phyloP scores from a whole-genome alignment of 2,797 vertebrate species.

The Triplophysa bombifrons region DNA sequence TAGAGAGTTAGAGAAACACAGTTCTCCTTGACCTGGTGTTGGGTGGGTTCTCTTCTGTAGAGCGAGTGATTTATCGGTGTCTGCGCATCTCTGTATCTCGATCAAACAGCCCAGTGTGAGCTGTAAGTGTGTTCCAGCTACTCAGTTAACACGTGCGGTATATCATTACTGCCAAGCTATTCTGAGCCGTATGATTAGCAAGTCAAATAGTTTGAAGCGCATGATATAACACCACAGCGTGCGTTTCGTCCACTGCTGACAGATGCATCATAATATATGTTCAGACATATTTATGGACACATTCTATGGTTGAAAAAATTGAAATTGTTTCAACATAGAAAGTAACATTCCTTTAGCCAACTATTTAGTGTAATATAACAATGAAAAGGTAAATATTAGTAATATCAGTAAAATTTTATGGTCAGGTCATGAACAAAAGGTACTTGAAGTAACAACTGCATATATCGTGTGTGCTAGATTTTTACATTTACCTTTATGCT shows the following conservation, averaged over 20 bases:
- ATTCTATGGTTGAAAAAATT: too few relatives aligned
- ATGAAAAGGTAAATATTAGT: too few relatives aligned
- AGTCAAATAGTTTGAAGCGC: slow-evolving; percentile 16
- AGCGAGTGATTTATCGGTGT: slow-evolving; percentile 41
- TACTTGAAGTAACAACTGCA: too few relatives aligned
- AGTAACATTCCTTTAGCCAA: background rate
- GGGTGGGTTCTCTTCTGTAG: slow-evolving; percentile 27
- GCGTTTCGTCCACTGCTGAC: background rate
- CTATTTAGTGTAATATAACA: too few relatives aligned
- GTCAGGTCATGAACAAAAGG: too few relatives aligned
- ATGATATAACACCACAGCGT: slow-evolving; percentile 20
- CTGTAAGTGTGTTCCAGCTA: slow-evolving; percentile 3
- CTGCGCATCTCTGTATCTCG: slow-evolving; percentile 29
- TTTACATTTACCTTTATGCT: too few relatives aligned
- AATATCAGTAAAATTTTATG: too few relatives aligned
- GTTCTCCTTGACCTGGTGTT: slow-evolving; percentile 48
- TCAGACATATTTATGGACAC: background rate
- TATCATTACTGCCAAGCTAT: slow-evolving; percentile 38
- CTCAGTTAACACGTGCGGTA: slow-evolving; percentile 3
- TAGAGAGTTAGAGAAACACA: background rate
- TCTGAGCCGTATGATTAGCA: slow-evolving; percentile 37
- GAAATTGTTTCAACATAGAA: too few relatives aligned
- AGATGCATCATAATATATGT: background rate
- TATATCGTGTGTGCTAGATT: too few relatives aligned
- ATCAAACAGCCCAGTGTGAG: slow-evolving; percentile 1